Evolutionary conservation across 1,140 invertebrate species (phyloP).

Genomic region (Drosophila obscura): DNA sequence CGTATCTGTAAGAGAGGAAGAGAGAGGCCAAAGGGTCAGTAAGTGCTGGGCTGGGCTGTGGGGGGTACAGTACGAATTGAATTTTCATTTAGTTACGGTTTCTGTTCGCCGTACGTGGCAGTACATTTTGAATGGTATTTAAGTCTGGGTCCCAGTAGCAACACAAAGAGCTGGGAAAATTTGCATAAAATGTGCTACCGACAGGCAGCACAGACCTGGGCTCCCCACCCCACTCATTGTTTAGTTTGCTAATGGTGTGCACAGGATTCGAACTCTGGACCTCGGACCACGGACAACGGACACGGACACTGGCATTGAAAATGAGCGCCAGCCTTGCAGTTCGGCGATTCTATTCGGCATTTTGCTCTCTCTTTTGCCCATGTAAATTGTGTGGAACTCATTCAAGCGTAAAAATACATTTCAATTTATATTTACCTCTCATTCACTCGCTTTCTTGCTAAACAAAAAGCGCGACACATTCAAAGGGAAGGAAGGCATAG

Average conservation of each 20-base stretch:
- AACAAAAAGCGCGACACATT: constrained; percentile 51
- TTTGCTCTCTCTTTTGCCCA: constrained; percentile 20
- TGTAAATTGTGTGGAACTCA: constrained; percentile 61
- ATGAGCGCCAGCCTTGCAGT: constrained; percentile 2
- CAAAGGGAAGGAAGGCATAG: constrained; percentile 7
- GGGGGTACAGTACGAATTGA: constrained; percentile 26
- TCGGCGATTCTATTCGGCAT: not conserved
- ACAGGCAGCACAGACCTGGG: constrained; percentile 31
- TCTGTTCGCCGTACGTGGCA: constrained; percentile 27
- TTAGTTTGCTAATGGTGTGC: constrained; percentile 72
- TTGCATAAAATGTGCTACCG: constrained; percentile 74
- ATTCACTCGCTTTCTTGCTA: constrained; percentile 10
- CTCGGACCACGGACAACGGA: constrained; percentile 1
- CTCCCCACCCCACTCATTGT: constrained; percentile 44
- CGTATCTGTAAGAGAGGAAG: constrained; percentile 85
- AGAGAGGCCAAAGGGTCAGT: constrained; percentile 21
- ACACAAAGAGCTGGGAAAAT: constrained; percentile 45
- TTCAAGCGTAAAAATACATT: constrained; percentile 70
- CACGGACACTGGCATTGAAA: not conserved
- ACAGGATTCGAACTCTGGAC: constrained; percentile 15
- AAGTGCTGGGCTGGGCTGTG: constrained; percentile 23
- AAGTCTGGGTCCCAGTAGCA: constrained; percentile 32
- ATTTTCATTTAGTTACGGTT: constrained; percentile 42
- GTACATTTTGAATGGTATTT: constrained; percentile 73
- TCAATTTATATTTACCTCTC: constrained; percentile 56